Base-by-base conservation (phyloP, 1,140 invertebrate species). In the Drosophila aff. region DNA sequence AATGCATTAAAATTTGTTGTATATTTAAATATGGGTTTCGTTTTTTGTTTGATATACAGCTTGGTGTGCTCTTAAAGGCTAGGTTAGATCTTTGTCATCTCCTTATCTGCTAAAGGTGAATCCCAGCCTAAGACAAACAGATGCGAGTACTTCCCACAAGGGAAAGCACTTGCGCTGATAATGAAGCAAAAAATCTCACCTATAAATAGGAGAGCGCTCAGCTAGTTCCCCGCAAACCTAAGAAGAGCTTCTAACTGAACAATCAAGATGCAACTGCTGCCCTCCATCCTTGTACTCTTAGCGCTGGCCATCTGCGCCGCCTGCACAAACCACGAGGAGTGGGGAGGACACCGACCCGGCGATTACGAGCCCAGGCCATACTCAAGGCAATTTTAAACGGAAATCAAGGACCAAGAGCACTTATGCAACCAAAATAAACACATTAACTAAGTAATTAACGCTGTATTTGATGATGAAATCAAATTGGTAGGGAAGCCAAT, bases 391-490 rank as follows among this genome's bases (percentile, higher is more conserved):
- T 72, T 72, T 49, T 57, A 52, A 44, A 11, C 7, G 4, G 23
- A 23, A 23, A 23, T 33, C n/a, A 8, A 53, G 15, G 5, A 43
- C 16, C 26, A 33, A 2, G 3, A 16, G 1, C 3, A 1, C 9
- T 9, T 4, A 15, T 15, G 1, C 11, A 59, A 53, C 6, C 36
- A 16, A 49, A 33, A 49, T 53, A 61, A 67, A 76, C 9, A 23
- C 8, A 13, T 7, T 3, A n/a, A 23, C 21, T 43, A 4, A 26
- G 18, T 38, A 46, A 52, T 38, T 52, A 41, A 38, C 63, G 58
- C 11, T 84, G 59, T 85, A 86, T 84, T 84, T 84, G 10, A 59
- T 84, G 13, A 49, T 59, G 18, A 74, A 68, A 50, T 67, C 47
- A 58, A 76, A 58, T 31, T 16, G 16, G 21, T 21, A 49, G 13